Conservation (phyloP, 2,113 vertebrate genomes). For the Colossoma macropomum region DNA sequence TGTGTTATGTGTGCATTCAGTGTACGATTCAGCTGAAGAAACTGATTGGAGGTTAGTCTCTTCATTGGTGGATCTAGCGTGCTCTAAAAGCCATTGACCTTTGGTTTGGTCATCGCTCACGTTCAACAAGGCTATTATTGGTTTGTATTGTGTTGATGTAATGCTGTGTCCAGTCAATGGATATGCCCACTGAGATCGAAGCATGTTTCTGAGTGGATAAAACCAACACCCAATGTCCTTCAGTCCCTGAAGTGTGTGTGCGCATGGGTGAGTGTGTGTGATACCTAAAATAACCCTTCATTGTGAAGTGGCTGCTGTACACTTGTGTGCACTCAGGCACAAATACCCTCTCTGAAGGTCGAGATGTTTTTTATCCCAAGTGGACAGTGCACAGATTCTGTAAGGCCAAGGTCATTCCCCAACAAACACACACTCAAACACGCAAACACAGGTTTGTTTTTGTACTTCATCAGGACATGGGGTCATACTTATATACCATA, state of each 20-base stretch:
- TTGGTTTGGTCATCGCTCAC: background rate
- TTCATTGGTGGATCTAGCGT: background rate
- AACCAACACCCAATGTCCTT: background rate
- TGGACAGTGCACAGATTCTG: background rate
- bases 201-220: background rate
- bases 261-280: slow-evolving; percentile 2
- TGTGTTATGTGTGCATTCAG: background rate
- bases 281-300: background rate
- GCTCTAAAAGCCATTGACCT: background rate
- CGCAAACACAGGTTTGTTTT: background rate
- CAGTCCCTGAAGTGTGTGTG: slow-evolving; percentile 1
- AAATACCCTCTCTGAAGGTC: slow-evolving; percentile 15
- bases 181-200: slow-evolving; percentile 41
- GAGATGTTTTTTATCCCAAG: background rate
- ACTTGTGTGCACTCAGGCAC: background rate
- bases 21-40: background rate
- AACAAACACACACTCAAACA: background rate
- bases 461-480: background rate
- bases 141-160: background rate
- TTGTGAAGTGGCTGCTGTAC: background rate
- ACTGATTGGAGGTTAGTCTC: background rate
- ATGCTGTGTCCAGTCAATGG: slow-evolving; percentile 12
- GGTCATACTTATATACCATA: no score
- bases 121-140: background rate
- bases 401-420: background rate